Base-by-base conservation (phyloP, 2,888 invertebrate species). In the Crepidodera aurea region DNA sequence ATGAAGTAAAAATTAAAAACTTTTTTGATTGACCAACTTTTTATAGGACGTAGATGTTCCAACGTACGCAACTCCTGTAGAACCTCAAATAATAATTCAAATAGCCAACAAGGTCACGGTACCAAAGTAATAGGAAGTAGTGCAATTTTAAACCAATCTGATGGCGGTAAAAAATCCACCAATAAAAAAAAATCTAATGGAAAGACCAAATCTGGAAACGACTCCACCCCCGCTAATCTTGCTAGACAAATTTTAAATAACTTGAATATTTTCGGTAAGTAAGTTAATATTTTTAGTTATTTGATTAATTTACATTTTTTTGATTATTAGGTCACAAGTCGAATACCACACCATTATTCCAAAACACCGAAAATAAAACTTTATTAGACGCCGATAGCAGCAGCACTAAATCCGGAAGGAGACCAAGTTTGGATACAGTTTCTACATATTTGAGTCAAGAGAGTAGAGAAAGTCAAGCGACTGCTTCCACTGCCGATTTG, bases 401-500 rank as follows among this genome's bases (percentile, higher is more conserved):
- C 74, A 90, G 91, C 77, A 88, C 90, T 50, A 89, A 90, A 73
- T 91, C 90, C 53, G 90, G 89, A 42, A 84, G 93, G 10, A 83
- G 93, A 15, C 93, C 93, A 60, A 93, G 93, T 78, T 89, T 93
- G 39, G 94, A 94, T 79, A 94, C 94, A 8, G 92, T 94, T 25
- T 93, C 93, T 61, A 94, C 94, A 0, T 94, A 94, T 84, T 85
- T 94, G 72, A 93, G 93, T 78, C 93, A 90, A 69, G 93, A 92
- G 80, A 92, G 91, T 82, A 88, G 90, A 78, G 89, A 88, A 67
- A 88, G 89, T 73, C 79, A 78, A 67, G 78, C 78, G 1, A 78
- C 79, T 10, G 73, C 78, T 3, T 81, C 80, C 6, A 79, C 80
- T 0, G 77, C 79, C 0, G 80, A 81, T 70, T 71, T 81, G 18